These are phyloP conservation scores for Actenoides lindsayi DNA, from an alignment of 2,113 vertebrate species.

Conservation along the genomic window DNA sequence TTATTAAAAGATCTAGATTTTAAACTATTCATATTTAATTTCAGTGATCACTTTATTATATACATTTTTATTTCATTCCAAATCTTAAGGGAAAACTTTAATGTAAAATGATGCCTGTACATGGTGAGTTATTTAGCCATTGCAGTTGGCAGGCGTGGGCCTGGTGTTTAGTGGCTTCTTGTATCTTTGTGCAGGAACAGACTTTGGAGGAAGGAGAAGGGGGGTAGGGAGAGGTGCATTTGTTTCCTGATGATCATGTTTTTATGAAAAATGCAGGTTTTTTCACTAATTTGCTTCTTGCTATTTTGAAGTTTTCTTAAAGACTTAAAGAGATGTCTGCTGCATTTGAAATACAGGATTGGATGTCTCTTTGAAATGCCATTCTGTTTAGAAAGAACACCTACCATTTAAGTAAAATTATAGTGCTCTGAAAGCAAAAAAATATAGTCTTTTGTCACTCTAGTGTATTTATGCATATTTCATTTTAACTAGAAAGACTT, in stretches of 20 bases:
- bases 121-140: background rate
- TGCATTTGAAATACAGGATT: conserved; percentile 52
- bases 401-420: conserved; percentile 80
- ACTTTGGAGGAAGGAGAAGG: background rate
- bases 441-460: conserved; percentile 70
- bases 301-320: conserved; percentile 47
- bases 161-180: conserved; percentile 36
- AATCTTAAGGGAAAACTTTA: background rate
- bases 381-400: conserved; percentile 70
- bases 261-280: conserved; percentile 38
- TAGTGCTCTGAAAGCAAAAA: conserved; percentile 68
- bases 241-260: conserved; percentile 37
- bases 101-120: background rate
- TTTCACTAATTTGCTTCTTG: conserved; percentile 45
- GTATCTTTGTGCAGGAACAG: conserved; percentile 27
- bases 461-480: conserved; percentile 74
- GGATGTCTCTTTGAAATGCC: conserved; percentile 65
- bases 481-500: conserved; percentile 59
- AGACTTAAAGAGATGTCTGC: conserved; percentile 49
- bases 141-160: background rate
- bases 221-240: background rate
- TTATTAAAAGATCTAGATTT: background rate
- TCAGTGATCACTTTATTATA: background rate
- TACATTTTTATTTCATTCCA: background rate
- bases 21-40: background rate